Conservation (phyloP, 2,888 invertebrate species). For the Proisotoma minuta region DNA sequence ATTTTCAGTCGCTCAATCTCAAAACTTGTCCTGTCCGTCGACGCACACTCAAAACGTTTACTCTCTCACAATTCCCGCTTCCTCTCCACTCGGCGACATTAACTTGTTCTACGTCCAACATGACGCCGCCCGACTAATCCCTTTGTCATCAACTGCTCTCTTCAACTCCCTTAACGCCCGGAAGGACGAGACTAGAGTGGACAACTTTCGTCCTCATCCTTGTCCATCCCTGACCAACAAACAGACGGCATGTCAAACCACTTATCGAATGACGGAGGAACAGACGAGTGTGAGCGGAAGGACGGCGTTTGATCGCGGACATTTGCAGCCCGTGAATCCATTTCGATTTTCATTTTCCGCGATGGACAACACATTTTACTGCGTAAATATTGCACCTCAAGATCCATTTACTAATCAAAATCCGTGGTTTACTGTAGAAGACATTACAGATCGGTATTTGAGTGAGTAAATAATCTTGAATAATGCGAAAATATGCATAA, state of each 20-base stretch:
- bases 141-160: background rate
- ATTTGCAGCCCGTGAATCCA: slow-evolving; percentile 37
- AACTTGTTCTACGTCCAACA: slow-evolving; percentile 7
- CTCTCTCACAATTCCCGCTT: background rate
- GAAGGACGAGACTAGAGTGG: background rate
- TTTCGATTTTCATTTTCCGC: slow-evolving; percentile 36
- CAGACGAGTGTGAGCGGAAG: slow-evolving; percentile 24
- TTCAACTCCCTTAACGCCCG: background rate
- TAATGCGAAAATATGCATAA: background rate
- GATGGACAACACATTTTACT: slow-evolving; percentile 31
- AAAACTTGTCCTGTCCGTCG: background rate
- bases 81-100: background rate
- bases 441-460: background rate
- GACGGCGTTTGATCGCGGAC: slow-evolving; percentile 37
- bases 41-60: background rate
- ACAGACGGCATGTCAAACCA: slow-evolving; percentile 24
- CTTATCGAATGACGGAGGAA: slow-evolving; percentile 20
- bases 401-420: slow-evolving; percentile 37
- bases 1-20: no score
- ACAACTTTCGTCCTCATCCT: slow-evolving; percentile 6
- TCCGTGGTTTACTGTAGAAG: slow-evolving; percentile 36
- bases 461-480: background rate
- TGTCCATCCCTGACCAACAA: background rate
- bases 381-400: slow-evolving; percentile 41
- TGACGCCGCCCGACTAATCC: background rate